A percentile compares a stretch with the other conserved stretches of the same genome.
Evolutionary conservation across 2,113 vertebrate species (phyloP).

Genomic region (Hemiprocne comata): DNA sequence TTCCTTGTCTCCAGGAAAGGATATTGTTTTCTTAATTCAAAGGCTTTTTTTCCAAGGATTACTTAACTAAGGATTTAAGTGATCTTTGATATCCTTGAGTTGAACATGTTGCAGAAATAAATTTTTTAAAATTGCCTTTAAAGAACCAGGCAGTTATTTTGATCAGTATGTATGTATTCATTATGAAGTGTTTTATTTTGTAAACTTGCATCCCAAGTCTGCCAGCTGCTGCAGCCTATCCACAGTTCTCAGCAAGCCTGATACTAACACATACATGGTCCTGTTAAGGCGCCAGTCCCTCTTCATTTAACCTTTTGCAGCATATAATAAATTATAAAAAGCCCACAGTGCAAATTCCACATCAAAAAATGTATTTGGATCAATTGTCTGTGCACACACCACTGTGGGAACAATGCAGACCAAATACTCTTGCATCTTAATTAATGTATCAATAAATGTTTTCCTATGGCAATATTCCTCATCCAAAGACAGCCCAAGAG

Average conservation of each 20-base stretch:
- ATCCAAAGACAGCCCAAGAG: not conserved
- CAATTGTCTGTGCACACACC: not conserved
- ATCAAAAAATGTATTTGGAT: not conserved
- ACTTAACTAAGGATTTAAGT: not conserved
- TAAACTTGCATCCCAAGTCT: not conserved
- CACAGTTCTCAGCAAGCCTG: not conserved
- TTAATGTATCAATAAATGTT: not conserved
- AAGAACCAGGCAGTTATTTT: not conserved
- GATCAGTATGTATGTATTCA: not conserved
- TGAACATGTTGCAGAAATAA: not conserved
- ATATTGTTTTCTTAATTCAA: not conserved
- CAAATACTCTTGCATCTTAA: not conserved
- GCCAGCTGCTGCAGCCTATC: not conserved
- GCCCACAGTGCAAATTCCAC: not conserved
- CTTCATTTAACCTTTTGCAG: not conserved
- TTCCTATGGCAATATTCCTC: not conserved
- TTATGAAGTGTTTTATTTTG: not conserved
- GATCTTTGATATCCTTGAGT: not conserved
- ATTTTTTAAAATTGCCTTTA: not conserved
- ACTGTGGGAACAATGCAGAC: not conserved
- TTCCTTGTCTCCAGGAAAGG: not conserved
- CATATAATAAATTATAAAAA: not conserved
- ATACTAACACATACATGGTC: no score
- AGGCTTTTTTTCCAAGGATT: not conserved
- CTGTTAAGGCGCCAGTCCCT: no score